These are phyloP conservation scores for Phyllostomus discolor DNA, from an alignment of 2,113 vertebrate species.

Conservation along the genomic window DNA sequence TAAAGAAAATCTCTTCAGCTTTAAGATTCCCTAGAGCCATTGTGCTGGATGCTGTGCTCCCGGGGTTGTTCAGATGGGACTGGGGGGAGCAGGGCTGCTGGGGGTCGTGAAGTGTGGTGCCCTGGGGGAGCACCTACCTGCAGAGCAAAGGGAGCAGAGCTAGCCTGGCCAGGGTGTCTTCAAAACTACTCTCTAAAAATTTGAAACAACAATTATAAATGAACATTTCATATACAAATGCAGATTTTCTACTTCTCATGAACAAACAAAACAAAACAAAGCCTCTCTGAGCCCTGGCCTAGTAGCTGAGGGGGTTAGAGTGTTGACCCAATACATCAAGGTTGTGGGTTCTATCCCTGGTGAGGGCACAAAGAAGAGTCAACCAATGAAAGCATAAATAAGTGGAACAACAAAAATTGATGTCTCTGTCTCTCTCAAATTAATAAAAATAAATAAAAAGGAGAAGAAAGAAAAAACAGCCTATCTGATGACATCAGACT, in stretches of 20 bases:
- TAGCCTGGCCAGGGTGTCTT: neutral
- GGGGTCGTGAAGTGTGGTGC: accelerated
- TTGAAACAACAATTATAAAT: neutral
- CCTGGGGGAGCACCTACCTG: neutral
- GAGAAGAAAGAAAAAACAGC: neutral
- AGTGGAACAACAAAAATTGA: neutral
- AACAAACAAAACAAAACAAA: neutral
- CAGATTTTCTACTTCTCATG: constrained; percentile 1
- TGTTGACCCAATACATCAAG: neutral
- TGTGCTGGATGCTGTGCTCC: neutral
- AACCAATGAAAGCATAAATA: neutral
- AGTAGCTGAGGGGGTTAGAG: neutral
- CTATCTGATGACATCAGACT: neutral
- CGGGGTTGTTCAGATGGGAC: accelerated
- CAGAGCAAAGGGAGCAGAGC: neutral
- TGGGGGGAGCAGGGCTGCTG: neutral
- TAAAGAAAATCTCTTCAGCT: neutral
- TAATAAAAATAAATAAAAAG: neutral
- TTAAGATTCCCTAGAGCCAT: neutral
- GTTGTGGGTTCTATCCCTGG: neutral
- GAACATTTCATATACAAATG: neutral
- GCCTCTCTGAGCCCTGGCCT: neutral
- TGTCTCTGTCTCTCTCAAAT: neutral
- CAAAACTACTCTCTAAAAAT: neutral
- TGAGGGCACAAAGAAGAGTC: neutral